Conservation (phyloP, 53 echinoderm and acorn worm genomes). For the Stichopus horrens region DNA sequence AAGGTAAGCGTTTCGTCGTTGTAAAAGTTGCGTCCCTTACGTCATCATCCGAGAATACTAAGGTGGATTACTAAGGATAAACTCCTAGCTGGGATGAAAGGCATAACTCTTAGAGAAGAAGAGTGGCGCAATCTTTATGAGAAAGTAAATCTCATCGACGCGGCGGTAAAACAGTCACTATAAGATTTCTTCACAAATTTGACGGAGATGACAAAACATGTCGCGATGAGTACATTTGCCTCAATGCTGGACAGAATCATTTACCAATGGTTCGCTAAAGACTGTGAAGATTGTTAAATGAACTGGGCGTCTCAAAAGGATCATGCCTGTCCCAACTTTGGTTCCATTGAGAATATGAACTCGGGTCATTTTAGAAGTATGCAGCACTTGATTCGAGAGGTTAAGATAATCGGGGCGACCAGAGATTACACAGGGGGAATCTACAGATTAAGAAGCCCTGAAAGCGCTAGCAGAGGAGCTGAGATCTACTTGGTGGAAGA, state of each 20-base stretch:
- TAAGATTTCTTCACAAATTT: neutral
- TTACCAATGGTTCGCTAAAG: neutral
- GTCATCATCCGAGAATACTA: neutral
- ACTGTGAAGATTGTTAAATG: neutral
- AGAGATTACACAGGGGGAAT: neutral
- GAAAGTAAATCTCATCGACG: neutral
- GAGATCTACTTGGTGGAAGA: neutral
- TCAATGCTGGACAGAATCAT: neutral
- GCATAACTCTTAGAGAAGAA: neutral
- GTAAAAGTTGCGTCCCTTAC: neutral
- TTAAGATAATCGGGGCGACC: neutral
- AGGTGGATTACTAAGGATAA: neutral
- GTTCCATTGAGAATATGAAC: neutral
- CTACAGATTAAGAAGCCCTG: neutral
- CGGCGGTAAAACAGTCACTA: neutral
- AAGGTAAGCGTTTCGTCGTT: neutral
- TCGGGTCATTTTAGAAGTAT: neutral
- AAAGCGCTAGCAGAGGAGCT: neutral
- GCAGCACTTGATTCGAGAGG: neutral
- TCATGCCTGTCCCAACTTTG: neutral
- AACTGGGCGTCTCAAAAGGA: neutral
- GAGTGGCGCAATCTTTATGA: neutral
- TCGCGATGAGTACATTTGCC: too few relatives aligned
- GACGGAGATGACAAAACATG: too few relatives aligned
- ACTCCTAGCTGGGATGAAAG: neutral